phyloP scores from a whole-genome alignment of 2,888 invertebrate species.

The Antheraea assamensis region DNA sequence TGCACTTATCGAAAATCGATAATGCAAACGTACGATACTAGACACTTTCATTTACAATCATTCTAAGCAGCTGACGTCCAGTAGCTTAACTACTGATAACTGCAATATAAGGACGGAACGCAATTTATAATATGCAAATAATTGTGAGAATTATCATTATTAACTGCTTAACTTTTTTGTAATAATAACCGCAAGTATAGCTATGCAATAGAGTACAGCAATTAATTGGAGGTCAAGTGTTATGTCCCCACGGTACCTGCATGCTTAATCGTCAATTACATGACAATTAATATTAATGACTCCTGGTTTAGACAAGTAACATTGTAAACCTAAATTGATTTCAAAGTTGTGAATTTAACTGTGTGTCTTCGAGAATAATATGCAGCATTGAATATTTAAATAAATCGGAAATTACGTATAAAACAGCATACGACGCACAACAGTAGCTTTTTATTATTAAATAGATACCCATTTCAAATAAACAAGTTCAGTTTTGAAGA shows the following conservation, averaged over 20 bases:
- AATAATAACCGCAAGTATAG: not conserved
- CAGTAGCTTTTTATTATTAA: not conserved
- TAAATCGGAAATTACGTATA: not conserved
- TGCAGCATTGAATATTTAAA: not conserved
- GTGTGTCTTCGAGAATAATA: not conserved
- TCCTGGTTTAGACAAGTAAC: slow-evolving; percentile 41
- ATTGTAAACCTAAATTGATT: not conserved
- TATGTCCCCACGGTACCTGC: slow-evolving; percentile 49
- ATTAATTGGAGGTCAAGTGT: slow-evolving; percentile 56
- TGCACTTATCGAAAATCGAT: slow-evolving; percentile 18
- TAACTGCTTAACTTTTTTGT: not conserved
- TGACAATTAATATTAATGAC: slow-evolving; percentile 58
- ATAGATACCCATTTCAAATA: not conserved
- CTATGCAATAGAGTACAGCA: slow-evolving; percentile 1
- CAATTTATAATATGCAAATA: not conserved
- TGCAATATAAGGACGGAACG: not conserved
- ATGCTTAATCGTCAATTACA: slow-evolving; percentile 60
- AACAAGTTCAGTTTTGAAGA: not conserved
- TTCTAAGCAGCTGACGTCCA: not conserved
- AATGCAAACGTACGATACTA: not conserved
- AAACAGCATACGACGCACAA: not conserved
- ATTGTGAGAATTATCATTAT: not conserved
- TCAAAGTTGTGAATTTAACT: not conserved
- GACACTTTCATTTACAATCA: not conserved
- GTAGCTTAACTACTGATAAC: not conserved